These are phyloP conservation scores for Sarcophaga peregrina DNA, from an alignment of 1,140 invertebrate species.

Conservation along the genomic window DNA sequence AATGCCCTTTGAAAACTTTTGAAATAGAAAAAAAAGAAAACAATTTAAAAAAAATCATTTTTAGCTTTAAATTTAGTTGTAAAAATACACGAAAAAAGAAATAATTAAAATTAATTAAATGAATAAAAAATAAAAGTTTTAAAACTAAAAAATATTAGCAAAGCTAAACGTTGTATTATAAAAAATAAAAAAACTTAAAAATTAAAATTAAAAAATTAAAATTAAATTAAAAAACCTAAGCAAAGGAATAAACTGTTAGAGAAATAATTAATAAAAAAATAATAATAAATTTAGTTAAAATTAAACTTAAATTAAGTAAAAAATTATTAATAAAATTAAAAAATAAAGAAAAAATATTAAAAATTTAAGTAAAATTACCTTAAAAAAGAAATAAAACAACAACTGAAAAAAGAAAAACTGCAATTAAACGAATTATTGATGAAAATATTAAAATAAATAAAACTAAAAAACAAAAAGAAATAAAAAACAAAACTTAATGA, in stretches of 20 bases:
- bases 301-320: constrained; percentile 14
- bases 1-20: no score
- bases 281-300: constrained; percentile 27
- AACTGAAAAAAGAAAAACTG: constrained; percentile 33
- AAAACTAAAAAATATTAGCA: constrained; percentile 40
- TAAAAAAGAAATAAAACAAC: constrained; percentile 9
- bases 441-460: constrained; percentile 30
- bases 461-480: not conserved
- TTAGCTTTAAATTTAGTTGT: no score
- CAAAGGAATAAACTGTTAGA: constrained; percentile 1
- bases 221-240: not conserved
- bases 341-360: constrained; percentile 11
- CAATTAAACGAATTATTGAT: constrained; percentile 43
- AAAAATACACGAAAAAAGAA: not conserved
- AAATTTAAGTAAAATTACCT: constrained; percentile 38
- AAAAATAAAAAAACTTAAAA: constrained; percentile 4
- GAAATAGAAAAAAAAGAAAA: not conserved
- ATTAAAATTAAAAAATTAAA: not conserved
- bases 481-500: no score
- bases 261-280: constrained; percentile 1
- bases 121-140: not conserved
- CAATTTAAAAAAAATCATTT: constrained; percentile 10
- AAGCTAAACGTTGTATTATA: constrained; percentile 45
- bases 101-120: not conserved
- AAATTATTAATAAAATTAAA: constrained; percentile 8